A percentile compares a stretch with the other conserved stretches of the same genome.
Conservation (phyloP, 2,797 vertebrate species). For the Hylomyscus alleni region DNA sequence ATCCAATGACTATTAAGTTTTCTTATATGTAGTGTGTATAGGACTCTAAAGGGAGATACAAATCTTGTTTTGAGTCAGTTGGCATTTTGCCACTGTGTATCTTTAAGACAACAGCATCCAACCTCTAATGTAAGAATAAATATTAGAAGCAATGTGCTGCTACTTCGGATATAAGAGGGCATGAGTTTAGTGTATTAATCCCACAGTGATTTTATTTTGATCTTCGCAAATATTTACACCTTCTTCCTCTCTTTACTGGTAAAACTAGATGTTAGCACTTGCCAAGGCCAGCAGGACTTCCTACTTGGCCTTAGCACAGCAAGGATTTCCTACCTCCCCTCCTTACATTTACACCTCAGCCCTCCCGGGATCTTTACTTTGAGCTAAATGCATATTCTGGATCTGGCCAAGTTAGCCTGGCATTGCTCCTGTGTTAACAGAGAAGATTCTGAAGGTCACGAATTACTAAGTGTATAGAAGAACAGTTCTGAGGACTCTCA, state of each 20-base stretch:
- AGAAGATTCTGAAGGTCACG: neutral
- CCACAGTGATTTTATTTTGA: slow-evolving; percentile 14
- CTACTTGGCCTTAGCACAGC: neutral
- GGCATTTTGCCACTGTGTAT: neutral
- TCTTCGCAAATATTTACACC: neutral
- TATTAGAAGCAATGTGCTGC: slow-evolving; percentile 3
- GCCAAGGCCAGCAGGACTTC: slow-evolving; percentile 26
- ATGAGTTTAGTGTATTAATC: neutral
- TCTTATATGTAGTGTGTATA: neutral
- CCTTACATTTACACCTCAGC: neutral
- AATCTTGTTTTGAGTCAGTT: neutral
- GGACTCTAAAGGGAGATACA: neutral
- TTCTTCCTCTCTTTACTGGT: slow-evolving; percentile 30
- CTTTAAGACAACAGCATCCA: neutral
- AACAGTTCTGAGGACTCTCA: neutral
- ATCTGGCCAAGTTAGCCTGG: neutral
- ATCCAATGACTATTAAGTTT: neutral
- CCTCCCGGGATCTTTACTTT: neutral
- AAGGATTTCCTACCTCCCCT: neutral
- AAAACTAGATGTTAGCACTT: slow-evolving; percentile 18
- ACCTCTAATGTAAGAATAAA: neutral
- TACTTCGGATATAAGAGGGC: slow-evolving; percentile 11
- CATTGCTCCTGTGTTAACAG: neutral
- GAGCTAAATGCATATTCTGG: neutral
- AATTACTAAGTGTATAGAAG: neutral